Evolutionary conservation across 2,797 vertebrate genomes (phyloP).

Genomic region (Takifugu rubripes): DNA sequence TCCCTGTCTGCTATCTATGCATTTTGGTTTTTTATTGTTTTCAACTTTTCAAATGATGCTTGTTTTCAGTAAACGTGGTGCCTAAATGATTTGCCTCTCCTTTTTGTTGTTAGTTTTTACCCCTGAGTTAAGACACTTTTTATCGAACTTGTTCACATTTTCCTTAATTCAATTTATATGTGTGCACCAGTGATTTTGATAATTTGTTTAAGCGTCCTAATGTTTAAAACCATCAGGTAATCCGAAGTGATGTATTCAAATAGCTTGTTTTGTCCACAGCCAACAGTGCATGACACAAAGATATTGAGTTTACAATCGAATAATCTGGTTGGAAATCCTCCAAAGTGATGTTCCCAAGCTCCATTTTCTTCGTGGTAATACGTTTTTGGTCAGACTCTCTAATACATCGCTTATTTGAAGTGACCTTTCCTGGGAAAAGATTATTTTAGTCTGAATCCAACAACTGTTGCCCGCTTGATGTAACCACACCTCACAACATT

Average conservation of each 20-base stretch:
- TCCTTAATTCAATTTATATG: neutral
- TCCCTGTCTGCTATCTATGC: constrained; percentile 22
- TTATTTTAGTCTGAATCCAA: no score
- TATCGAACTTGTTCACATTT: neutral
- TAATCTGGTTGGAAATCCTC: no score
- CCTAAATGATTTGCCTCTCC: constrained; percentile 12
- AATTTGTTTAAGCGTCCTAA: neutral
- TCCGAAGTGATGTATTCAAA: constrained; percentile 6
- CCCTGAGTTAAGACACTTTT: constrained; percentile 12
- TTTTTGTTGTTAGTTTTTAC: constrained; percentile 24
- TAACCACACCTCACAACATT: no score
- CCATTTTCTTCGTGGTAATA: no score
- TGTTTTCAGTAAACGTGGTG: constrained; percentile 11
- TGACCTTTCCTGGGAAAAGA: no score
- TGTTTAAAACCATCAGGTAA: neutral
- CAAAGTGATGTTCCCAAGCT: no score
- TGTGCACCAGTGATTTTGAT: neutral
- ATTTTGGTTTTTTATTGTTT: constrained; percentile 34
- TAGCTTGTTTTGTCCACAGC: neutral
- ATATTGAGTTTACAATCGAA: constrained; percentile 7
- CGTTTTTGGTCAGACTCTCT: no score
- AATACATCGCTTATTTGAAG: no score
- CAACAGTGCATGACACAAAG: constrained; percentile 2
- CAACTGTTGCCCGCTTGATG: no score
- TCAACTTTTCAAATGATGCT: constrained; percentile 27